These are phyloP conservation scores for Notarius lentiginosus DNA, from an alignment of 2,113 vertebrate species.

Conservation along the genomic window DNA sequence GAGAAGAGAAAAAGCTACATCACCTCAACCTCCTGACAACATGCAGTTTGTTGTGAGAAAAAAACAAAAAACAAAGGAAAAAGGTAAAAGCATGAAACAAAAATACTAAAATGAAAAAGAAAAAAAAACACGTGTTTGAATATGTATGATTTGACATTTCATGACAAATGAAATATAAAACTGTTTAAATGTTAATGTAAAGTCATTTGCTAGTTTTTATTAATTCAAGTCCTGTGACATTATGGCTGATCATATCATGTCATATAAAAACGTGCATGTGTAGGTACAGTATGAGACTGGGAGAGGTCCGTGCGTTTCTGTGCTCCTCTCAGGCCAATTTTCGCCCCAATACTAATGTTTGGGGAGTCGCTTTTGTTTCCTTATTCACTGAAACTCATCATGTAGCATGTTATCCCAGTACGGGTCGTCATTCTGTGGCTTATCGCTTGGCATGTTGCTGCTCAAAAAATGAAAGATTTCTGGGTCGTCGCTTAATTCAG, in stretches of 20 bases:
- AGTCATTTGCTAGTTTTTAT: conserved; percentile 27
- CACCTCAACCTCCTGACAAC: conserved; percentile 6
- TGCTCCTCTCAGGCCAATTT: conserved; percentile 21
- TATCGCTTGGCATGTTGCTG: conserved; percentile 52
- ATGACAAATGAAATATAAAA: conserved; percentile 25
- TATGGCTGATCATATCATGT: conserved; percentile 15
- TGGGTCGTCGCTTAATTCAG: conserved; percentile 46
- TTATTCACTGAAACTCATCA: conserved; percentile 27
- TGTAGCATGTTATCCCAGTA: conserved; percentile 45
- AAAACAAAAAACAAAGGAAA: neutral
- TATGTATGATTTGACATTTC: neutral
- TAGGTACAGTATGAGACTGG: conserved; percentile 5
- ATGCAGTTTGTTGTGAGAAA: conserved; percentile 13
- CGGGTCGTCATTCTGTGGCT: conserved; percentile 58
- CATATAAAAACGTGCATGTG: conserved; percentile 23
- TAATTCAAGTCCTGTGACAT: neutral
- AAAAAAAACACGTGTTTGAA: neutral
- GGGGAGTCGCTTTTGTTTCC: conserved; percentile 16
- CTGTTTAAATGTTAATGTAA: conserved; percentile 4
- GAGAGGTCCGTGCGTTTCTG: conserved; percentile 26
- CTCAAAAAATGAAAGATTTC: conserved; percentile 14
- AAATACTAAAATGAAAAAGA: neutral
- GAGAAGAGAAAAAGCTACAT: conserved; percentile 16
- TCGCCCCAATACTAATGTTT: conserved; percentile 20
- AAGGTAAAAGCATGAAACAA: neutral